Percentiles rank a stretch among this genome's conserved stretches.
These are phyloP conservation scores for Sturmia bella DNA, from an alignment of 2,888 invertebrate genomes.

Conservation along the genomic window DNA sequence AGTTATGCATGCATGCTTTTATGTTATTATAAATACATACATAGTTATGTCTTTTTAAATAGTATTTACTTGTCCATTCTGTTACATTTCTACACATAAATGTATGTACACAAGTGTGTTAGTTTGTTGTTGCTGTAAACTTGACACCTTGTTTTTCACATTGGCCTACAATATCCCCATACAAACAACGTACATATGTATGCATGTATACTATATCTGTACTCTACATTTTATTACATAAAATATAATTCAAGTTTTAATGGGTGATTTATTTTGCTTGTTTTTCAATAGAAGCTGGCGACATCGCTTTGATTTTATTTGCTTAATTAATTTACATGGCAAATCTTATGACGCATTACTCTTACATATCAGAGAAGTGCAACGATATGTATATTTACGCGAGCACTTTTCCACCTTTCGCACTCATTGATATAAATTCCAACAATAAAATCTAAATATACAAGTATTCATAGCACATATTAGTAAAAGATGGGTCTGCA, in stretches of 20 bases:
- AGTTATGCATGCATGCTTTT: no score
- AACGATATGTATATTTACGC: no score
- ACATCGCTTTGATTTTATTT: neutral
- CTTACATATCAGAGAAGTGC: no score
- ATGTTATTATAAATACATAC: no score
- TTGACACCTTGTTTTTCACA: slow-evolving; percentile 60
- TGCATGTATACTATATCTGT: neutral
- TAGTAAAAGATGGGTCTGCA: no score
- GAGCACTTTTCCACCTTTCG: no score
- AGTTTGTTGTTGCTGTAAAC: slow-evolving; percentile 50
- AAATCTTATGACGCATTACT: no score
- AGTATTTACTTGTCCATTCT: no score
- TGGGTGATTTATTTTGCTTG: slow-evolving; percentile 17
- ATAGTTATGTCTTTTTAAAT: no score
- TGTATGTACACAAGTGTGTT: neutral
- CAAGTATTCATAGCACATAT: no score
- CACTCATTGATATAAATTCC: no score
- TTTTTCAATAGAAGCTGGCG: neutral
- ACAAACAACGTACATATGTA: neutral
- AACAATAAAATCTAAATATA: no score
- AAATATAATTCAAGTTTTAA: neutral
- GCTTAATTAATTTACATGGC: neutral
- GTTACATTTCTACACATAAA: neutral
- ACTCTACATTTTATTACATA: slow-evolving; percentile 2
- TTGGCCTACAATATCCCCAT: slow-evolving; percentile 19